Percentiles rank a stretch among this genome's conserved stretches.
Conservation (phyloP, 1,140 invertebrate genomes). For the Mamestra configurata region DNA sequence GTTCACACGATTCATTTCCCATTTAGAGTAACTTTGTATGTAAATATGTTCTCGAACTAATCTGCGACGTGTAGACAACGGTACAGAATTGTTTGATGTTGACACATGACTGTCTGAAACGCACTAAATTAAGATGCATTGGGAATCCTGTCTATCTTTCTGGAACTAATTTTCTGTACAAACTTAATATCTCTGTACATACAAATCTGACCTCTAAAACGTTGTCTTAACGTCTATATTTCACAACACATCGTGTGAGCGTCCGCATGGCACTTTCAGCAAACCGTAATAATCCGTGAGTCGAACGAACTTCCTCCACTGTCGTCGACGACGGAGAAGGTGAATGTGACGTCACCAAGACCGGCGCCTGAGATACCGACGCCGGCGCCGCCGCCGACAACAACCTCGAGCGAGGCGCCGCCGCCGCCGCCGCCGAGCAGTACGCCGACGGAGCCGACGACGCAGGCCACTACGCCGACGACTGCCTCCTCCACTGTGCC, state of each 20-base stretch:
- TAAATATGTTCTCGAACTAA: constrained; percentile 75
- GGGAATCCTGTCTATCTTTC: constrained; percentile 17
- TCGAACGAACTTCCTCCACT: constrained; percentile 77
- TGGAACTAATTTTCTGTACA: constrained; percentile 5
- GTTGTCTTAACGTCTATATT: constrained; percentile 71
- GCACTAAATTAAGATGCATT: not conserved
- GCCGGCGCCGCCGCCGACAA: constrained; percentile 65
- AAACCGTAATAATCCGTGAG: constrained; percentile 82
- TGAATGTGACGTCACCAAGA: constrained; percentile 59
- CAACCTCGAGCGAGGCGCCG: constrained; percentile 67
- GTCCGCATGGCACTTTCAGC: constrained; percentile 87
- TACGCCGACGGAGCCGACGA: constrained; percentile 56
- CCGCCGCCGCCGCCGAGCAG: constrained; percentile 60
- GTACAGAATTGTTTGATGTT: constrained; percentile 20
- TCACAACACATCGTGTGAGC: constrained; percentile 82
- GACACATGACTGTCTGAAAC: not conserved
- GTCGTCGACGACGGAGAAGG: constrained; percentile 63
- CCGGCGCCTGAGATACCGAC: constrained; percentile 62
- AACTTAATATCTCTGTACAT: constrained; percentile 36
- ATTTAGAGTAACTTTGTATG: constrained; percentile 65
- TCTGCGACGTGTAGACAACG: constrained; percentile 67
- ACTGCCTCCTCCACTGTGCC: constrained; percentile 59
- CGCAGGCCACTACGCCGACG: constrained; percentile 57
- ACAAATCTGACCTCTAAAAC: constrained; percentile 32
- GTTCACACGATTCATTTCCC: constrained; percentile 37